Base-by-base conservation (phyloP, 2,888 invertebrate genomes). In the Encarsia formosa region DNA sequence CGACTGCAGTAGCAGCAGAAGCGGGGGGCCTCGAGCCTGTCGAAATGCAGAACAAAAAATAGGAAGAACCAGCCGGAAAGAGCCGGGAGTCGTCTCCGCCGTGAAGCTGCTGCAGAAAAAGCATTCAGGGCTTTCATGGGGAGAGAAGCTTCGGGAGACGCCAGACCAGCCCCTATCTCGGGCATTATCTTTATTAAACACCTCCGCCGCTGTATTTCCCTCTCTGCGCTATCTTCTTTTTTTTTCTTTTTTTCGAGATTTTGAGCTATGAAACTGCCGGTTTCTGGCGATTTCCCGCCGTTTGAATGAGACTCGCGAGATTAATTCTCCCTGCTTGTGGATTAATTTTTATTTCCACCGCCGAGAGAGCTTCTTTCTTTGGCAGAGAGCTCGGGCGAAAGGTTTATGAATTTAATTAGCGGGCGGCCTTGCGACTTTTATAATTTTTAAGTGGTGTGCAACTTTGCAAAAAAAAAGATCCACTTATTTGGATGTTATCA, bases 171-270 rank as follows among this genome's bases (percentile, higher is more conserved):
- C 65, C 66, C 70, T 66, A 69, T 68, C 68, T 66, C 65, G 63
- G 64, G 69, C 70, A 71, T 72, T 72, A 72, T 71, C 70, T 70
- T 70, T 72, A 72, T 72, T 72, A 72, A 72, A 70, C 70, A 72
- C 70, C 69, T 71, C 38, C 5, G 13, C 16, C 31, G 29, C 42
- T 32, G 34, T 38, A 29, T 35, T 24, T 24, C 22, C 24, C 9
- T 19, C 29, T 29, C 38, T 38, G 2, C n/a, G 37, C 38, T 31
- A 11, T 37, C 16, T 44, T 50, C 50, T 57, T 51, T 48, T 37
- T 54, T 49, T 37, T 39, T 45, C n/a, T n/a, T n/a, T n/a, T n/a
- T n/a, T n/a, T n/a, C n/a, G n/a, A n/a, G n/a, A n/a, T n/a, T n/a
- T n/a, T n/a, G 32, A 44, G 47, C 58, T 57, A 54, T 45, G 48